Evolutionary conservation across 2,888 invertebrate genomes (phyloP).

Genomic region (Nephrotoma appendiculata): DNA sequence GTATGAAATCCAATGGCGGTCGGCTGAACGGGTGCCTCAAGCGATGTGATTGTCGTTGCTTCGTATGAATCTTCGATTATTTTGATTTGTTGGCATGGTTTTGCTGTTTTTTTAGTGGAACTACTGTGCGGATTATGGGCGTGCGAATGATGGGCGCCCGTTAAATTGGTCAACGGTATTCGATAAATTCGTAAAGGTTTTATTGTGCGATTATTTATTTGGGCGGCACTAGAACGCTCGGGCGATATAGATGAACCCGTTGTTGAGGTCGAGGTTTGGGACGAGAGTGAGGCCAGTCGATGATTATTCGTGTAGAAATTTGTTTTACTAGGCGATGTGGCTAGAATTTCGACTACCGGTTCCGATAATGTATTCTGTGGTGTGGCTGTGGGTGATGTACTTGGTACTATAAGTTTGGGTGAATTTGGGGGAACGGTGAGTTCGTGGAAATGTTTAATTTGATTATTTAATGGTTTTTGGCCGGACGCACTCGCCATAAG

Average conservation of each 20-base stretch:
- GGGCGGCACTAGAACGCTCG: background rate
- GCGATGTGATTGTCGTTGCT: background rate
- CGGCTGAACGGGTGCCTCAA: background rate
- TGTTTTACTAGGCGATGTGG: slow-evolving; percentile 20
- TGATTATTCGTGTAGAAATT: background rate
- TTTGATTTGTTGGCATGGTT: background rate
- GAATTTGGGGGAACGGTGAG: slow-evolving; percentile 21
- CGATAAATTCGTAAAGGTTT: slow-evolving; percentile 21
- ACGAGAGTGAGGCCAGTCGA: background rate
- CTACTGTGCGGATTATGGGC: slow-evolving; percentile 7
- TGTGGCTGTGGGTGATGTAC: slow-evolving; percentile 14
- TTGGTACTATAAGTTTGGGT: slow-evolving; percentile 15
- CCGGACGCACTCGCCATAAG: background rate
- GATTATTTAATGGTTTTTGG: background rate
- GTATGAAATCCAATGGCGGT: background rate
- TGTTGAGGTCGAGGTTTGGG: background rate
- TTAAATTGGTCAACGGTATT: slow-evolving; percentile 23
- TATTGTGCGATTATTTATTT: background rate
- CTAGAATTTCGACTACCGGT: background rate
- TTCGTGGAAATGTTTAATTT: slow-evolving; percentile 7
- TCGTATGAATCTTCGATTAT: background rate
- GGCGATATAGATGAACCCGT: background rate
- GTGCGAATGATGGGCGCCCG: slow-evolving; percentile 23
- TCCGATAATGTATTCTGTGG: background rate
- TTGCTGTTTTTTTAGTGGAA: background rate